Evolutionary conservation across 2,888 invertebrate genomes (phyloP), one percentile per base, ranked within the genome.

Genomic region (Drosophila emarginata): DNA sequence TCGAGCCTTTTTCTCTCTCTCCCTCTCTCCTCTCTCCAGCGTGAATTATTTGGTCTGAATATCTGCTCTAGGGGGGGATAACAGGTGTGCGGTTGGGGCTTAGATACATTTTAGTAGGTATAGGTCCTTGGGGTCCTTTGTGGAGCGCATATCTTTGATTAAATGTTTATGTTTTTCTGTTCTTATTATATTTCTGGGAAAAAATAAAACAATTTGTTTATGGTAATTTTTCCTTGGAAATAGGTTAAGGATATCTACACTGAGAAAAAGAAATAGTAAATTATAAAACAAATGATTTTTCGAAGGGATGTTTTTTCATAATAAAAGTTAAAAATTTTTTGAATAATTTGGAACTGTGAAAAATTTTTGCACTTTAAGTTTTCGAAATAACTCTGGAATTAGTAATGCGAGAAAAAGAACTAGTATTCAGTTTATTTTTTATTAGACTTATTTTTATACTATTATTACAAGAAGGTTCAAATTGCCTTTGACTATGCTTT

Each of bases 111-210:
- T 28, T 14, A 60, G 37, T 51, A 59, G 64, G 64, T 58, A 64
- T 51, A 28, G 21, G 59, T 26, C 66, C 62, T 68, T 65, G 2
- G 81, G 64, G 52, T 70, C 82, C 61, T 65, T 70, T 76, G 72
- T 52, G 52, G 15, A 15, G 7, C 53, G 12, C 65, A 39, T 58
- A 65, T n/a, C 56, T 87, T 80, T 87, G 73, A 81, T 87, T 87
- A 81, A 87, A 81, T 87, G 80, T 80, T 87, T 87, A 80, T 80
- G 40, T 45, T 12, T 45, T 45, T 45, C 21, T 45, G 9, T 45
- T 40, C 0, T 18, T 40, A 2, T 14, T 18, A 18, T 7, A 2
- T 40, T 40, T 40, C 7, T 68, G 77, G 53, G 72, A 70, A 67
- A 64, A 65, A 80, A 59, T 37, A 53, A 66, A 77, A 73, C 65